Evolutionary conservation across 2,113 vertebrate species (phyloP), one percentile per base, ranked within the genome.

Genomic region (Oreocharis arfaki): DNA sequence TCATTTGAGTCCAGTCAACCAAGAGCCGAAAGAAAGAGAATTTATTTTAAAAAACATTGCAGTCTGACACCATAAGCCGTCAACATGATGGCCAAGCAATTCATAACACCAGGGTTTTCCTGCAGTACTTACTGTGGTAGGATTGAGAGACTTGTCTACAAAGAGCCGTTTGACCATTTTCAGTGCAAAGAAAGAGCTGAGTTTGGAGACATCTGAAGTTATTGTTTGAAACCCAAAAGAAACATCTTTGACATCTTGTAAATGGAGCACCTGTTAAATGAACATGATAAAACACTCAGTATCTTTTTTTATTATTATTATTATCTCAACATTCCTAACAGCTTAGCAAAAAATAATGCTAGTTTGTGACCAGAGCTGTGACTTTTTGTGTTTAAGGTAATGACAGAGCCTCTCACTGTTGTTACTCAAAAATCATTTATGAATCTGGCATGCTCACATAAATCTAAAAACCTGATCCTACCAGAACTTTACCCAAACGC

Each of bases 161-260:
- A 98, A 98, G 76, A 98, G 96, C 10, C 97, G 84, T 87, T 98
- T 98, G 90, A 98, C 93, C 78, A 98, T 92, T 94, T 98, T 98
- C 86, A 98, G 49, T 17, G 97, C 95, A 82, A 98, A 98, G 88
- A 98, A 98, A 64, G 98, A 97, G 61, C 96, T 97, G 69, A 98
- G 98, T 94, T 98, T 98, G 94, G 97, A 97, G 75, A 98, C 93
- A 57, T 98, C 98, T 22, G 97, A 97, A 55, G 98, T 98, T 68
- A 98, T 95, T 44, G 98, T 98, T 95, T 98, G 98, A 97, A 98
- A 98, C 60, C 98, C 98, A 2, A 98, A 98, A 71, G 97, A 98
- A 82, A 97, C 97, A 30, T 98, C 98, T 96, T 98, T 98, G 86
- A 98, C 96, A 22, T 98, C 97, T 96, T 98, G 97, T 87, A 98